Evolutionary conservation across 2,797 vertebrate genomes (phyloP), one percentile per base, ranked within the genome.

Genomic region (Melanotaenia pygmaea): DNA sequence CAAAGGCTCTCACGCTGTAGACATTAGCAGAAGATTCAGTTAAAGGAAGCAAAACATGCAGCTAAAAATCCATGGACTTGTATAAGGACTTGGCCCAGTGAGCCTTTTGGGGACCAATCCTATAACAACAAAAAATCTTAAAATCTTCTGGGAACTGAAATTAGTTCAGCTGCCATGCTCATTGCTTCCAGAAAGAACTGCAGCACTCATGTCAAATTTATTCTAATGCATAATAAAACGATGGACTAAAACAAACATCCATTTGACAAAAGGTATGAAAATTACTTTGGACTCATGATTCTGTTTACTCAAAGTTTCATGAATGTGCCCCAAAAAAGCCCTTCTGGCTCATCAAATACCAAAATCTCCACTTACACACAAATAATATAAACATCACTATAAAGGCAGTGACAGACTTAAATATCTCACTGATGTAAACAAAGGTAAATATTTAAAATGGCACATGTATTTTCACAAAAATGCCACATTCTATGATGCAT

Each of bases 401-500:
- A 71, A 45, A 86, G 47, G 86, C 76, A 83, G 74, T 68, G 74
- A 83, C 74, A 69, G 77, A 82, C 72, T 82, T 87, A 86, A 88
- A 87, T 88, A 88, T 70, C 76, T 45, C n/a, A 26, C 58, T 58
- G 32, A 81, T 88, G 86, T 89, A 87, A 87, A 89, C 84, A 64
- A 70, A 74, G 56, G 73, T 56, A 77, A 86, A 89, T 75, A 84
- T 81, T 70, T 59, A 57, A 87, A 86, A 90, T 86, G 87, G 77
- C 70, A 74, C 82, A 59, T 68, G 38, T 45, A 82, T 70, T 77
- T 82, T 82, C 76, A 87, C 76, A 74, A 84, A 77, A 73, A 64
- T 53, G 26, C 82, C 86, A 91, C 86, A 85, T 83, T 88, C 70
- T 67, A 82, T 64, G 86, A 91, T 89, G 88, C 80, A 83, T 88